Percentiles rank a stretch among this genome's conserved stretches.
phyloP scores from a whole-genome alignment of 2,888 invertebrate species.

The Disparrhopalites patrizii region DNA sequence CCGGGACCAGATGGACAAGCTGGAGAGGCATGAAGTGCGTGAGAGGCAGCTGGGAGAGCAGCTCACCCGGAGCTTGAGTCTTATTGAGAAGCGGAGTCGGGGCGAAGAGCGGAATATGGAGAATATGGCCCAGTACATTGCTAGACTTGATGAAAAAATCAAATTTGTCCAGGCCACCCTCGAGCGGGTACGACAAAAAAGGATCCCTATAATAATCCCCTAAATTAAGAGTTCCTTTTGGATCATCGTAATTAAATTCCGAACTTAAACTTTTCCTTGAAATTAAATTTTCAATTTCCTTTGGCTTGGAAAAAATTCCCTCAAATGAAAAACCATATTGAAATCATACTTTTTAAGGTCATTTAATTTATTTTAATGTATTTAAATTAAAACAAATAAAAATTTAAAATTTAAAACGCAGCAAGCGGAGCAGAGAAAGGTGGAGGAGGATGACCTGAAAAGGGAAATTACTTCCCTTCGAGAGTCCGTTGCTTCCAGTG shows the following conservation, averaged over 20 bases:
- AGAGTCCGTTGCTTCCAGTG: neutral
- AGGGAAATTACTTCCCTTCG: slow-evolving; percentile 14
- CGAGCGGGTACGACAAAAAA: slow-evolving; percentile 43
- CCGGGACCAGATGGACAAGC: slow-evolving; percentile 71
- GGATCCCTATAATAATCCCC: no score
- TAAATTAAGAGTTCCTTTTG: no score
- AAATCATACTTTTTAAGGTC: no score
- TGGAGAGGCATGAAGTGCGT: slow-evolving; percentile 77
- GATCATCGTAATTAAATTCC: no score
- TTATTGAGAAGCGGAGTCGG: slow-evolving; percentile 69
- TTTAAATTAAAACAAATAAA: no score
- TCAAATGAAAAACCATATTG: no score
- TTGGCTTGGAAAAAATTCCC: no score
- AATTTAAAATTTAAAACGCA: no score
- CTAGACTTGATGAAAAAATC: slow-evolving; percentile 68
- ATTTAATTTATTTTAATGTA: no score
- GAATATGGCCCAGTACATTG: slow-evolving; percentile 62
- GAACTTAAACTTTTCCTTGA: no score
- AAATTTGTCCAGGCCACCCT: slow-evolving; percentile 51
- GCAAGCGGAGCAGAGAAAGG: slow-evolving; percentile 34
- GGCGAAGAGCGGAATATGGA: slow-evolving; percentile 60
- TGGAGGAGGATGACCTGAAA: slow-evolving; percentile 26
- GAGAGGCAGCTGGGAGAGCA: slow-evolving; percentile 75
- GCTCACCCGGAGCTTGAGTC: slow-evolving; percentile 66
- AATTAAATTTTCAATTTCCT: no score